Percentiles rank a stretch among this genome's conserved stretches.
phyloP scores from a whole-genome alignment of 2,113 vertebrate genomes.

The Silurus glanis region DNA sequence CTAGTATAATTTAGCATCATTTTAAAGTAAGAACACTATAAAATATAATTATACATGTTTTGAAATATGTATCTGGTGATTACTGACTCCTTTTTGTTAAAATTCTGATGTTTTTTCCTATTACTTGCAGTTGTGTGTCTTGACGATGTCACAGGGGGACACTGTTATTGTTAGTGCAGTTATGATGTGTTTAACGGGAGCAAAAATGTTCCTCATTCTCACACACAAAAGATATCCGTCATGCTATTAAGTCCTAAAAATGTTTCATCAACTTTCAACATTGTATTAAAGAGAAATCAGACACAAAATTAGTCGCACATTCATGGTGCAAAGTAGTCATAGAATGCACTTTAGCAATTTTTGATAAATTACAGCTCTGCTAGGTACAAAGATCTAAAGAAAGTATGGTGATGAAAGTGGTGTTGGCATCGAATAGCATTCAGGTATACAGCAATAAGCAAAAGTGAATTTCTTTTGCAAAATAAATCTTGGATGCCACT shows the following conservation, averaged over 20 bases:
- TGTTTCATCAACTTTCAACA: neutral
- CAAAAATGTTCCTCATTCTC: neutral
- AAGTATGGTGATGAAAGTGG: neutral
- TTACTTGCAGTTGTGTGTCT: neutral
- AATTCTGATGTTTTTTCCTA: neutral
- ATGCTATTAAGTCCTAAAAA: neutral
- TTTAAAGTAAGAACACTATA: neutral
- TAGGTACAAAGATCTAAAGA: neutral
- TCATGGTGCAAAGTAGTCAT: neutral
- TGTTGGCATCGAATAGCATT: neutral
- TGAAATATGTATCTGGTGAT: neutral
- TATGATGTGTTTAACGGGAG: neutral
- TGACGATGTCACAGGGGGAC: neutral
- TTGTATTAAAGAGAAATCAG: neutral
- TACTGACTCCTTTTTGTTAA: neutral
- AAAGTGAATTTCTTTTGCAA: neutral
- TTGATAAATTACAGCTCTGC: neutral
- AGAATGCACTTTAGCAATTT: neutral
- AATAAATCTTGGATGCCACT: neutral
- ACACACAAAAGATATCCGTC: neutral
- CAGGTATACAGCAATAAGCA: neutral
- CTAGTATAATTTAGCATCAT: constrained; percentile 31
- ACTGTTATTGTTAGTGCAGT: neutral
- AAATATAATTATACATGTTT: neutral
- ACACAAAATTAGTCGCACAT: neutral